Evolutionary conservation across 2,113 vertebrate species (phyloP), one percentile per base, ranked within the genome.

Genomic region (Lipotes vexillifer): DNA sequence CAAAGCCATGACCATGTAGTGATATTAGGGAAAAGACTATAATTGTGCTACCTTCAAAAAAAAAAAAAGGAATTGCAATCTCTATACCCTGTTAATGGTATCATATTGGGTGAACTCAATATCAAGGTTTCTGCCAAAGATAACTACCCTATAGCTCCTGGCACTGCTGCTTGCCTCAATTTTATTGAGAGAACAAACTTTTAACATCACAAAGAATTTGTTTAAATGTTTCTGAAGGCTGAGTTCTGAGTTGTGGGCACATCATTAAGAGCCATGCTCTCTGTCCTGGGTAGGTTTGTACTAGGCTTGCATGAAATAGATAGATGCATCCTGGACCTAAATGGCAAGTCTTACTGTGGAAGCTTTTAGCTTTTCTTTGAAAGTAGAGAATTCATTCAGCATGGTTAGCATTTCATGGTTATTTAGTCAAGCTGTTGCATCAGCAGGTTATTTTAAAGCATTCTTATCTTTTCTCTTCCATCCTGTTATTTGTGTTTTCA

Each of bases 231-330:
- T 83, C 31, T 31, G 41, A 59, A 80, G 38, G 57, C 33, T 8
- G 36, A 59, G 25, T 36, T 23, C 23, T 38, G 7, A 27, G 57
- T 7, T 15, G 29, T 0, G 11, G 74, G 14, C 1, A 2, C 5
- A 0, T 63, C 1, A 0, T 33, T 7, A 59, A 23, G 23, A 52
- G 14, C 21, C 36, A 0, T 6, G 9, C 1, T 29, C 9, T 25
- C 8, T 46, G 6, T 65, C 23, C 36, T 18, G 3, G 15, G 12
- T 20, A 36, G 6, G 0, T 21, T 18, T 3, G 14, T 6, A 12
- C 7, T n/a, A 2, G 0, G 18, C 9, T 90, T 71, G 44, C 5
- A 5, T 29, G 6, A 59, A 55, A 13, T 4, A 65, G 1, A 20
- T 3, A 59, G 36, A 41, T 2, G 17, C 13, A 7, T 21, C 68